These are phyloP conservation scores for Microplitis deprimator DNA, from an alignment of 2,888 invertebrate genomes.

Conservation along the genomic window DNA sequence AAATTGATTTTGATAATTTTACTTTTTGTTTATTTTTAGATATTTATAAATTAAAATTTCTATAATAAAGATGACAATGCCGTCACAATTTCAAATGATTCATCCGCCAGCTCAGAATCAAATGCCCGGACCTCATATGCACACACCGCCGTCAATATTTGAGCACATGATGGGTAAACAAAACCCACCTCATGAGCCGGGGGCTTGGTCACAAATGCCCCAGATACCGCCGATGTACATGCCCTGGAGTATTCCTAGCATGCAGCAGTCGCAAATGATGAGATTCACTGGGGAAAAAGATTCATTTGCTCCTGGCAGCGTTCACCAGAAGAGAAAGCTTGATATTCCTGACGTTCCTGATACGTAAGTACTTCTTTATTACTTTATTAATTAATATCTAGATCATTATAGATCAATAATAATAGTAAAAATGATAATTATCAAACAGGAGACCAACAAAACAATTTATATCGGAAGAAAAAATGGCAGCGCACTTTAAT, in stretches of 20 bases:
- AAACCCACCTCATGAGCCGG: slow-evolving; percentile 54
- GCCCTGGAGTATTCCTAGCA: slow-evolving; percentile 63
- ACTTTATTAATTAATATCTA: too few relatives aligned
- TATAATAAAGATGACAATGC: slow-evolving; percentile 45
- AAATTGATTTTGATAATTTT: too few relatives aligned
- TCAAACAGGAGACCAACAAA: slow-evolving; percentile 72
- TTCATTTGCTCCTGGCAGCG: slow-evolving; percentile 40
- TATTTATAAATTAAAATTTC: background rate
- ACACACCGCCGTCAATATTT: slow-evolving; percentile 66
- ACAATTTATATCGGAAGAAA: slow-evolving; percentile 87
- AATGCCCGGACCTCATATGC: slow-evolving; percentile 64
- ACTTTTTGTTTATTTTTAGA: background rate
- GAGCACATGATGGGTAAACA: slow-evolving; percentile 67
- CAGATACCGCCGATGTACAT: slow-evolving; percentile 64
- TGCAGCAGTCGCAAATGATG: slow-evolving; percentile 63
- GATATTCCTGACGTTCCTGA: slow-evolving; percentile 57
- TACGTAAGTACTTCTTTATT: slow-evolving; percentile 51
- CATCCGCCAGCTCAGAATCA: slow-evolving; percentile 57
- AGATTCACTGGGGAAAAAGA: slow-evolving; percentile 62
- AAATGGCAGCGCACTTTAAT: slow-evolving; percentile 86
- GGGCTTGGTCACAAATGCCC: slow-evolving; percentile 58
- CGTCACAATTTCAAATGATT: slow-evolving; percentile 52
- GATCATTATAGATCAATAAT: background rate
- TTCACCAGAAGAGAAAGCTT: slow-evolving; percentile 65
- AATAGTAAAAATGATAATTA: background rate